Evolutionary conservation across 2,888 invertebrate genomes (phyloP), one percentile per base, ranked within the genome.

Genomic region (Pimpla rufipes): DNA sequence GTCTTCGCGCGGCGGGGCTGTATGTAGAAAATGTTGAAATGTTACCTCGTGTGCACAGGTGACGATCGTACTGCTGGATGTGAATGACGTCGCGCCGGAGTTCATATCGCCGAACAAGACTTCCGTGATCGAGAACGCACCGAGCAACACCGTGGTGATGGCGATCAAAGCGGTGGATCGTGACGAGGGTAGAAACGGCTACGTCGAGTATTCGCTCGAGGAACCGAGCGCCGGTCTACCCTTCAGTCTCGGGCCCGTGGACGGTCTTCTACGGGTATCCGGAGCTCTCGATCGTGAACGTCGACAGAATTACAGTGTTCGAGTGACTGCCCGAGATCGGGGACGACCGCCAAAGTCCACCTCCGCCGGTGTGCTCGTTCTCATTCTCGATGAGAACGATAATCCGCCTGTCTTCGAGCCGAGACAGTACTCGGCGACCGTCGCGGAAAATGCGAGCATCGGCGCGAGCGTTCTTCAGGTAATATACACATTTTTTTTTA

Each of bases 361-460:
- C 0, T 95, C 95, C 85, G 95, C 96, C 3, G 95, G 95, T 88
- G 94, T 98, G 37, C 94, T 94, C 79, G 96, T 98, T 35, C 95
- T 95, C 87, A 96, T 98, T 83, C 94, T 97, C 68, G 98, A 98
- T 92, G 97, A 97, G 93, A 98, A 98, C 93, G 98, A 98, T 92
- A 98, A 98, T 91, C 96, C 97, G 84, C 98, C 98, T 0, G 95
- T 97, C 3, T 98, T 98, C 92, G 97, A 98, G 92, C 97, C 97
- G 0, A 96, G 97, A 90, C 97, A 98, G 91, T 98, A 98, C 92
- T 97, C 97, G 84, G 97, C 98, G 0, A 96, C 97, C 2, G 97
- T 98, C 40, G 97, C 97, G 0, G 99, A 99, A 94, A 98, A 98
- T 93, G 97, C 98, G n/a, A 97, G 97, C 87, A 97, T 98, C 87